phyloP scores from a whole-genome alignment of 2,888 invertebrate species.

The Psylliodes chrysocephalus region DNA sequence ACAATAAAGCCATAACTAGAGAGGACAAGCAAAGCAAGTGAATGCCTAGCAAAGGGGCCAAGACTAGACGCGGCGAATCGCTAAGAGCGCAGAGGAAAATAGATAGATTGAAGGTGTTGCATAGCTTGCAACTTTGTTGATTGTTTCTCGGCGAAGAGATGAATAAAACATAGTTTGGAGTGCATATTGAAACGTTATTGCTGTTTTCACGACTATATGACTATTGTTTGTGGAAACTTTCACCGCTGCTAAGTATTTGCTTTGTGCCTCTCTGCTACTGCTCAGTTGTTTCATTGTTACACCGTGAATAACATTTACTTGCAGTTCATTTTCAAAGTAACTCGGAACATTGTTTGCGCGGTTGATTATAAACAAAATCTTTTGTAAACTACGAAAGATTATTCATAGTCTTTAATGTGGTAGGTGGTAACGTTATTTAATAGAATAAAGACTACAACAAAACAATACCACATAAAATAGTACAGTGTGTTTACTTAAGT shows the following conservation, averaged over 20 bases:
- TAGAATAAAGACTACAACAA: no score
- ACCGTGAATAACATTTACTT: constrained; percentile 2
- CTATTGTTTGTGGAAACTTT: constrained; percentile 16
- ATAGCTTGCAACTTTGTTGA: constrained; percentile 34
- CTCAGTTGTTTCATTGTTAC: constrained; percentile 6
- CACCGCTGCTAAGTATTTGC: constrained; percentile 16
- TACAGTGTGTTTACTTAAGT: no score
- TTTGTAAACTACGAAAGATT: no score
- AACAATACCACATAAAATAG: no score
- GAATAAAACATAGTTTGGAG: constrained; percentile 30
- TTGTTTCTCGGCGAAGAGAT: constrained; percentile 25
- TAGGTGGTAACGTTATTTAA: no score
- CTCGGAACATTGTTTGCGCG: constrained; percentile 2
- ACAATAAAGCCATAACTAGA: constrained; percentile 5
- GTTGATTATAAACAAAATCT: background rate
- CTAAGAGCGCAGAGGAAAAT: no score
- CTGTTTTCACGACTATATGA: constrained; percentile 16
- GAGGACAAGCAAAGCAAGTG: background rate
- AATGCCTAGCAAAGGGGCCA: constrained; percentile 9
- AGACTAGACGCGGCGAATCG: background rate
- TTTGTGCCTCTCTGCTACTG: constrained; percentile 1
- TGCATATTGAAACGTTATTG: constrained; percentile 24
- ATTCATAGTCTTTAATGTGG: no score
- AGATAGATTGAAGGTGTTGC: constrained; percentile 33
- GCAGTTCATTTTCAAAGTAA: background rate